Conservation (phyloP, 2,888 invertebrate genomes). For the Venustoraphidia nigricollis region DNA sequence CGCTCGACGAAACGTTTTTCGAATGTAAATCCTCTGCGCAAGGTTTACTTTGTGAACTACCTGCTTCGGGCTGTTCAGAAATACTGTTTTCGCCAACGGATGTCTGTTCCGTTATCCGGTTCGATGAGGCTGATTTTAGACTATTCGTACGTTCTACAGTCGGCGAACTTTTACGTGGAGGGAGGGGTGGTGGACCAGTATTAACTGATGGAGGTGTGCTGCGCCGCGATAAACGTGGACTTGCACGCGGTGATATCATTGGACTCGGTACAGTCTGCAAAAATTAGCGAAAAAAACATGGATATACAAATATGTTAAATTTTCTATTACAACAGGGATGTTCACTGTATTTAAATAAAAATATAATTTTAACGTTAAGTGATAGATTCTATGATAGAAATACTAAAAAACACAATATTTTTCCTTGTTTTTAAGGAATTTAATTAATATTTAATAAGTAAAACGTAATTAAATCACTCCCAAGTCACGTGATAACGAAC, state of each 20-base stretch:
- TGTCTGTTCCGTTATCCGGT: constrained; percentile 15
- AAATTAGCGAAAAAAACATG: constrained; percentile 5
- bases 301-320: neutral
- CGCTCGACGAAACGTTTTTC: neutral
- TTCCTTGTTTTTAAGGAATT: too few species aligned
- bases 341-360: too few species aligned
- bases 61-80: constrained; percentile 8
- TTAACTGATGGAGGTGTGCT: constrained; percentile 24
- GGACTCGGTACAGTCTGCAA: constrained; percentile 34
- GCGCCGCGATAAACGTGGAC: constrained; percentile 31
- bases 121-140: constrained; percentile 9
- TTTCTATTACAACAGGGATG: neutral
- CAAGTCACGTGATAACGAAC: too few species aligned
- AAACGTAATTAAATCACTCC: too few species aligned
- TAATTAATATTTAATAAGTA: too few species aligned
- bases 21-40: constrained; percentile 8
- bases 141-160: constrained; percentile 21
- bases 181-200: constrained; percentile 42
- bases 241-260: constrained; percentile 40
- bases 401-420: too few species aligned
- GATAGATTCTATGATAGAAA: too few species aligned
- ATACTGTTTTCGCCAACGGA: constrained; percentile 12
- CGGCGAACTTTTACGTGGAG: constrained; percentile 41
- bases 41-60: constrained; percentile 8
- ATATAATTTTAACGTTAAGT: too few species aligned